Percentiles rank a stretch among this genome's conserved stretches.
These are phyloP conservation scores for Tribolium freemani DNA, from an alignment of 2,888 invertebrate species.

Conservation along the genomic window DNA sequence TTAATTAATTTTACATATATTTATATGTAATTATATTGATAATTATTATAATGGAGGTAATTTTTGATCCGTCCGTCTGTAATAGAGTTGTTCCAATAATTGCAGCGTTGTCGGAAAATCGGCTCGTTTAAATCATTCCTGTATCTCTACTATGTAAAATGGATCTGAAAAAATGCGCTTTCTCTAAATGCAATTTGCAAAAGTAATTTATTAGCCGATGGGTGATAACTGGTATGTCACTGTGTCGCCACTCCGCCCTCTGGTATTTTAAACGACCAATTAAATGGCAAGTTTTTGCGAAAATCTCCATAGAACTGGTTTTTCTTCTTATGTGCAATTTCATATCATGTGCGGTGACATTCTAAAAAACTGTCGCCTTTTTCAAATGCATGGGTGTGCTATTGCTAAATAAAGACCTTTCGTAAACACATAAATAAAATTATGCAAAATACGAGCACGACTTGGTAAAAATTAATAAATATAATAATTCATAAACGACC, in stretches of 20 bases:
- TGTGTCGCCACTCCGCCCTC: constrained; percentile 10
- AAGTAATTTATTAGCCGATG: neutral
- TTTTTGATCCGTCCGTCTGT: neutral
- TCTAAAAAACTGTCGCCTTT: neutral
- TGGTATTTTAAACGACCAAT: constrained; percentile 7
- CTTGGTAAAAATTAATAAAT: neutral
- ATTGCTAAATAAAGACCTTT: constrained; percentile 5
- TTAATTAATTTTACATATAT: neutral
- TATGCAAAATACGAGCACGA: neutral
- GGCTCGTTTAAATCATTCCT: neutral
- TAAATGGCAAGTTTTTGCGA: neutral
- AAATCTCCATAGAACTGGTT: constrained; percentile 10
- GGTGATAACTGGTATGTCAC: constrained; percentile 15
- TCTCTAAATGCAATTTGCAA: constrained; percentile 13
- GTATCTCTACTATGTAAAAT: neutral
- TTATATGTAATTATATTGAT: neutral
- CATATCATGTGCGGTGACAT: constrained; percentile 15
- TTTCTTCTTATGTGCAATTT: constrained; percentile 9
- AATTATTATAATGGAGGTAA: neutral
- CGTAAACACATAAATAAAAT: constrained; percentile 16
- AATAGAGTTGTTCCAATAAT: neutral
- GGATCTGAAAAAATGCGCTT: neutral
- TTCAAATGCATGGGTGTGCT: neutral
- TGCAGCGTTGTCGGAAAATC: neutral
- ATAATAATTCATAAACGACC: neutral